Conservation (phyloP, 2,888 invertebrate genomes). For the Lithophane leautieri region DNA sequence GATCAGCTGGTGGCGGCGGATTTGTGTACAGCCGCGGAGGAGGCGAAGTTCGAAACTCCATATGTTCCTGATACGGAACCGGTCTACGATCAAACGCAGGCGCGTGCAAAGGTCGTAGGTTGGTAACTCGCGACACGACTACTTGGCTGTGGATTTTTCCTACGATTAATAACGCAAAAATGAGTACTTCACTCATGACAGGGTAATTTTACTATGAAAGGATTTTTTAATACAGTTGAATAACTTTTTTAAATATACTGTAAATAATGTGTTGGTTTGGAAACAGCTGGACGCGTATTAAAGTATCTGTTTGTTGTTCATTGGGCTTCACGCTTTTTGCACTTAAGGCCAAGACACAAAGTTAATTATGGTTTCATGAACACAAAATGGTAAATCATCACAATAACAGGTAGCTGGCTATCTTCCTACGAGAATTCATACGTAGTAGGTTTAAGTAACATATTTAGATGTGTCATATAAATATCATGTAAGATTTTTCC, state of each 20-base stretch:
- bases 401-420: conserved; percentile 2
- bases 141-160: conserved; percentile 73
- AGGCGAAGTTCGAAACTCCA: conserved; percentile 37
- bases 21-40: conserved; percentile 58
- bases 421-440: conserved; percentile 8
- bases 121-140: conserved; percentile 64
- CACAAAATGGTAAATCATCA: conserved; percentile 49
- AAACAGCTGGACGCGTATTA: conserved; percentile 79
- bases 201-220: conserved; percentile 36
- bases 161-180: conserved; percentile 70
- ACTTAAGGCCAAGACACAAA: conserved; percentile 76
- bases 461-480: conserved; percentile 1
- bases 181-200: conserved; percentile 76
- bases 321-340: conserved; percentile 79
- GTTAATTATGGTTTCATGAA: conserved; percentile 60
- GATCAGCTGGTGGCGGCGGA: conserved; percentile 52
- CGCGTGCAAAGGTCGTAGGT: conserved; percentile 51
- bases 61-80: conserved; percentile 50
- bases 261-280: conserved; percentile 72
- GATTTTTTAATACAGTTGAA: conserved; percentile 19
- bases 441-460: not conserved
- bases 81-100: conserved; percentile 53
- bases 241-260: conserved; percentile 49
- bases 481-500: conserved; percentile 21
- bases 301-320: conserved; percentile 74